A percentile compares a stretch with the other conserved stretches of the same genome.
Conservation (phyloP, 2,797 vertebrate species). For the Hyperoplus lanceolatus region DNA sequence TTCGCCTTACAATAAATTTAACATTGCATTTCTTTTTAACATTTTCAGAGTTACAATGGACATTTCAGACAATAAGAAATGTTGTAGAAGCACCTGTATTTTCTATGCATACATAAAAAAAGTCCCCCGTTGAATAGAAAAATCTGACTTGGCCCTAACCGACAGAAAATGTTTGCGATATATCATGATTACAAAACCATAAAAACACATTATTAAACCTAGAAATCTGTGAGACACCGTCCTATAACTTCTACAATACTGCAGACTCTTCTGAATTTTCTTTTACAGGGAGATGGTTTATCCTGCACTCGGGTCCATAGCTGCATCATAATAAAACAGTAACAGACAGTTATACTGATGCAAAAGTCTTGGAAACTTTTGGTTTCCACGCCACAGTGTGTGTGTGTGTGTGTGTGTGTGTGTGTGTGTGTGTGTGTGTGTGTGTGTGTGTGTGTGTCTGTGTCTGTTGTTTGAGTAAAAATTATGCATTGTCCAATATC, state of each 20-base stretch:
- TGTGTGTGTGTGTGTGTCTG: too few relatives aligned
- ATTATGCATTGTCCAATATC: too few relatives aligned
- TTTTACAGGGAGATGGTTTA: neutral
- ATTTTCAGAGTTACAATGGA: neutral
- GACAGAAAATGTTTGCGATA: neutral
- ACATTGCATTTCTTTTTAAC: neutral
- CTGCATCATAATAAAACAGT: neutral
- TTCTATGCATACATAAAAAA: too few relatives aligned
- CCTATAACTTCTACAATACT: too few relatives aligned
- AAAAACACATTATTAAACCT: neutral
- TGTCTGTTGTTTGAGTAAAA: too few relatives aligned
- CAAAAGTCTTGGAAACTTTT: too few relatives aligned
- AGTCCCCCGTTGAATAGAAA: too few relatives aligned
- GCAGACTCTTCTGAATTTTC: neutral
- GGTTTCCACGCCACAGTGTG: too few relatives aligned
- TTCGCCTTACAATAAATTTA: constrained; percentile 20
- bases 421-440: too few relatives aligned
- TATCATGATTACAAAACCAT: neutral
- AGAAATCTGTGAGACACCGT: neutral
- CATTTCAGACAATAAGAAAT: neutral
- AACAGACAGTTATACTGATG: neutral
- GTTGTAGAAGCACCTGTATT: too few relatives aligned
- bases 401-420: too few relatives aligned
- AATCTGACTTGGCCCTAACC: neutral
- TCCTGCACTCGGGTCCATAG: neutral